Evolutionary conservation across 2,888 invertebrate genomes (phyloP).

Genomic region (Dimorphilus gyrociliatus): DNA sequence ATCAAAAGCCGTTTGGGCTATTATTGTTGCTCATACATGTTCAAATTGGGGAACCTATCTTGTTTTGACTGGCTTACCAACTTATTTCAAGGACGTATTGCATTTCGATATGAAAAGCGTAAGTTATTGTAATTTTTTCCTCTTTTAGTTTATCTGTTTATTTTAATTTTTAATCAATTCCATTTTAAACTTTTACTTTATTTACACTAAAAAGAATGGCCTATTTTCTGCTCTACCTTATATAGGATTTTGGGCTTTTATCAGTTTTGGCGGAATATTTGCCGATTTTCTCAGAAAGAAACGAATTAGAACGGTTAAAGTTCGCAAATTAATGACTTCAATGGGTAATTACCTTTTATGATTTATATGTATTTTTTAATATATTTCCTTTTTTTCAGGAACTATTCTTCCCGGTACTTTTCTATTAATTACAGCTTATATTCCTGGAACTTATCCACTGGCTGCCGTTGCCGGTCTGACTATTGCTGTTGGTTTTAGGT

Average conservation of each 20-base stretch:
- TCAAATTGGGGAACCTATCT: conserved; percentile 33
- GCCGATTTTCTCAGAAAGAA: conserved; percentile 7
- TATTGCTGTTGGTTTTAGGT: conserved; percentile 90
- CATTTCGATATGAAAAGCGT: conserved; percentile 14
- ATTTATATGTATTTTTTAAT: no score
- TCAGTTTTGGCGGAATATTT: conserved; percentile 15
- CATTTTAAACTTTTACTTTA: no score
- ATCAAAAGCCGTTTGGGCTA: conserved; percentile 34
- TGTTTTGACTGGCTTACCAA: conserved; percentile 14
- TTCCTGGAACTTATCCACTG: conserved; percentile 9
- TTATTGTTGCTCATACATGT: conserved; percentile 39
- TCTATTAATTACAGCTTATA: conserved; percentile 8
- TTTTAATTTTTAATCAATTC: no score
- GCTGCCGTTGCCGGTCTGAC: conserved; percentile 67
- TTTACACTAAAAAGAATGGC: no score
- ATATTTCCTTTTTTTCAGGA: conserved; percentile 7
- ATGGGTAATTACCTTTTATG: no score
- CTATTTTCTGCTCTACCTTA: conserved; percentile 31
- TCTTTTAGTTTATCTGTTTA: no score
- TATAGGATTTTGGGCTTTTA: conserved; percentile 20
- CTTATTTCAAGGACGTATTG: conserved; percentile 16
- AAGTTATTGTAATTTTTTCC: no score
- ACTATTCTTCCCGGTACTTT: conserved; percentile 8
- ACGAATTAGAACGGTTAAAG: conserved; percentile 7
- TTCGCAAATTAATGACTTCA: conserved; percentile 9